Percentiles rank a stretch among this genome's conserved stretches.
Conservation (phyloP, 2,797 vertebrate genomes). For the Rhincodon typus region DNA sequence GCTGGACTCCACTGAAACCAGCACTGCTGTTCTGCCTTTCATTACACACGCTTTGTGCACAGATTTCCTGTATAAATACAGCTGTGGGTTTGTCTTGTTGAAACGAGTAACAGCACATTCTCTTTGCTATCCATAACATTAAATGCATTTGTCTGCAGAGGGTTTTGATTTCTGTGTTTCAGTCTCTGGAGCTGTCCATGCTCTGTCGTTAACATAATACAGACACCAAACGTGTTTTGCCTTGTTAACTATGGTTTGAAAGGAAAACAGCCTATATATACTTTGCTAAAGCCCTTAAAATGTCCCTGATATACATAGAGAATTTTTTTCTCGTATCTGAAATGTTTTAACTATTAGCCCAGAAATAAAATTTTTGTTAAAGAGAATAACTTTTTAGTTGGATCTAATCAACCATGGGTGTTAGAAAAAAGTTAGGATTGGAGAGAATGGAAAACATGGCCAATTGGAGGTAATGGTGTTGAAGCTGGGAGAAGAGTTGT, state of each 20-base stretch:
- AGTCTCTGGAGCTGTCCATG: background rate
- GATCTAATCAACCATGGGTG: background rate
- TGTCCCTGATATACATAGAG: background rate
- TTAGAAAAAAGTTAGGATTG: background rate
- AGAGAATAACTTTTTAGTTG: background rate
- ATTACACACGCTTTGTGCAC: conserved; percentile 33
- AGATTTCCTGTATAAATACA: conserved; percentile 30
- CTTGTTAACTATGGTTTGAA: background rate
- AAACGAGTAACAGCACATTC: background rate
- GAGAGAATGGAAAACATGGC: background rate
- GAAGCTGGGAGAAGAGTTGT: background rate
- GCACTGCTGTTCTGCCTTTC: conserved; percentile 18
- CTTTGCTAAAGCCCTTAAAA: background rate
- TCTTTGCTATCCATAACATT: background rate
- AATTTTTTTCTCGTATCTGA: background rate
- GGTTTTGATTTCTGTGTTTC: conserved; percentile 7
- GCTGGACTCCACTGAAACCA: background rate
- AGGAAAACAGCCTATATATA: background rate
- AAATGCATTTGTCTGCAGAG: conserved; percentile 19
- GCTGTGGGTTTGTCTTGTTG: conserved; percentile 20
- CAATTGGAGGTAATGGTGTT: background rate
- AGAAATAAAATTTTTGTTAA: background rate
- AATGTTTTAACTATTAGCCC: background rate
- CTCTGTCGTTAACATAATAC: conserved; percentile 12
- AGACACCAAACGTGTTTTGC: background rate